These are phyloP conservation scores for Agriopis leucophaearia DNA, from an alignment of 2,888 invertebrate species.

Conservation along the genomic window DNA sequence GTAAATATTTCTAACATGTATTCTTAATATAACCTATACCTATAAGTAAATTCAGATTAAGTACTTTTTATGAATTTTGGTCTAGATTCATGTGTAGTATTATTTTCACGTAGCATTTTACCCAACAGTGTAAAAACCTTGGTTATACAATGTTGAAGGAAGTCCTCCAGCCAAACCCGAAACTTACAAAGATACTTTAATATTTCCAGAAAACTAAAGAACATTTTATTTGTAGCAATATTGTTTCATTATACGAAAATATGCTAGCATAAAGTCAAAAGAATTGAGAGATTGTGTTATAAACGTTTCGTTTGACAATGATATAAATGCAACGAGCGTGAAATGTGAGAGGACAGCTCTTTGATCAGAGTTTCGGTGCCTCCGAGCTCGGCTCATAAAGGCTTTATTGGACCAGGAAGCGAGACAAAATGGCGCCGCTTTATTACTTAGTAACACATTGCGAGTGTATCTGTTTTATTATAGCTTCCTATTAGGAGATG, in stretches of 20 bases:
- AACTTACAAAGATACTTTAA: background rate
- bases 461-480: slow-evolving; percentile 82
- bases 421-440: slow-evolving; percentile 84
- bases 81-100: too few relatives aligned
- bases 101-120: too few relatives aligned
- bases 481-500: slow-evolving; percentile 82
- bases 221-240: background rate
- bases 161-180: background rate
- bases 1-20: too few relatives aligned
- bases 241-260: slow-evolving; percentile 31
- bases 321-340: slow-evolving; percentile 76
- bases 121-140: too few relatives aligned
- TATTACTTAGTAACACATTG: slow-evolving; percentile 86
- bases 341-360: slow-evolving; percentile 77
- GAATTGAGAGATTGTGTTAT: slow-evolving; percentile 72
- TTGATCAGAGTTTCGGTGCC: slow-evolving; percentile 77
- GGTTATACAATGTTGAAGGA: too few relatives aligned
- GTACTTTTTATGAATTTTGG: too few relatives aligned
- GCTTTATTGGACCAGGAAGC: slow-evolving; percentile 80
- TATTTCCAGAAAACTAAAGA: background rate
- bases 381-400: slow-evolving; percentile 74
- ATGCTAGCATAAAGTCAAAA: slow-evolving; percentile 38
- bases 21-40: too few relatives aligned
- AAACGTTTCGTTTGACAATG: slow-evolving; percentile 75
- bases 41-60: too few relatives aligned